Evolutionary conservation across 1,140 invertebrate genomes (phyloP), one percentile per base, ranked within the genome.

Genomic region (Magallana angulata): DNA sequence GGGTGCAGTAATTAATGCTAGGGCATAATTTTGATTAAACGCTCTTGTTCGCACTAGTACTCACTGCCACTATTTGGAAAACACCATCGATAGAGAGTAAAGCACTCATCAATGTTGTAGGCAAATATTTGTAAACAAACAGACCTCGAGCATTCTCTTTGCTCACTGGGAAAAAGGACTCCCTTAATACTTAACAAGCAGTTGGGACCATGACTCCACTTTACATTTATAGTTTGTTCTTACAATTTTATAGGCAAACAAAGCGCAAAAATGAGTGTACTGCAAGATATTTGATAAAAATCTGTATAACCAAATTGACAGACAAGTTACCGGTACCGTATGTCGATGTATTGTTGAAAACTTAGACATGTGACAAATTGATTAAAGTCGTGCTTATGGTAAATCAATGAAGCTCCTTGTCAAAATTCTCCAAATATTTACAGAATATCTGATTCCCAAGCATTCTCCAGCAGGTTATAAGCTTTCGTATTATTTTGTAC

Each of bases 121-220:
- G 24, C 68, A 76, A 76, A 76, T 76, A 76, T 76, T 76, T 76
- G 24, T 76, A 30, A 76, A 76, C 68, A 76, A 76, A 76, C 24
- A 76, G 7, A 30, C 24, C 36, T 12, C 36, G 68, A 76, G 12
- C 36, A 2, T 48, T 48, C 36, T 48, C 36, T 48, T 48, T 48
- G 36, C 36, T 48, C 36, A 48, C 36, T 48, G 36, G 36, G 36
- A 48, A 48, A 48, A 48, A 48, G 36, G 36, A 48, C 36, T 48
- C 36, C 5, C 36, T 48, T 48, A 48, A 48, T 48, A 48, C 36
- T 48, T 48, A 48, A 1, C 36, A 48, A 48, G 36, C 36, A 48
- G 36, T 48, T 48, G 36, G 36, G 36, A 48, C 36, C 36, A 48
- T 48, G 36, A 48, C 36, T 1, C 36, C 36, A 48, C 36, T 48